A percentile compares a stretch with the other conserved stretches of the same genome.
Conservation (phyloP, 2,888 invertebrate species). For the Osmoderma eremita region DNA sequence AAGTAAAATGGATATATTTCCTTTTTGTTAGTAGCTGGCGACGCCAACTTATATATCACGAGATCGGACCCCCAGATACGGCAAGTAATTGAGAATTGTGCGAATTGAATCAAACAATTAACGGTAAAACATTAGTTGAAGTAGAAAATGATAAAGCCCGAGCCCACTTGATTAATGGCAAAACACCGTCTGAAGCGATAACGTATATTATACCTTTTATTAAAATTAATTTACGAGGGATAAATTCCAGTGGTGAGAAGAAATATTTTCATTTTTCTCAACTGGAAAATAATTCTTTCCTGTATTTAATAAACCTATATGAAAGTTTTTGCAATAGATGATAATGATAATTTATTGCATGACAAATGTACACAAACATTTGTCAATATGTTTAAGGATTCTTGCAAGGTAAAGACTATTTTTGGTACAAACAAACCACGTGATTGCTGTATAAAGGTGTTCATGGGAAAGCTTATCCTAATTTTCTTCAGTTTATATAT, state of each 20-base stretch:
- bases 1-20: slow-evolving; percentile 64
- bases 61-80: slow-evolving; percentile 58
- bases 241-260: too few species aligned
- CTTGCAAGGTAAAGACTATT: too few species aligned
- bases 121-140: slow-evolving; percentile 52
- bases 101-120: slow-evolving; percentile 60
- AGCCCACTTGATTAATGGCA: slow-evolving; percentile 27
- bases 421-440: too few species aligned
- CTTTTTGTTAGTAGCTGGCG: slow-evolving; percentile 58
- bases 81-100: slow-evolving; percentile 58
- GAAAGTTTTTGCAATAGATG: too few species aligned
- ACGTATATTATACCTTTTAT: slow-evolving; percentile 27
- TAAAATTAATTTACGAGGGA: slow-evolving; percentile 23
- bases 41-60: slow-evolving; percentile 59
- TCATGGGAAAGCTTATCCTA: too few species aligned
- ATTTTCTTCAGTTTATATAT: too few species aligned
- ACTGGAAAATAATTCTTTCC: neutral
- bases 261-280: too few species aligned
- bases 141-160: slow-evolving; percentile 35
- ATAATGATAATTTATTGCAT: too few species aligned
- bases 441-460: too few species aligned
- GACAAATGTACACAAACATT: too few species aligned
- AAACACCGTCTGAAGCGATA: slow-evolving; percentile 26
- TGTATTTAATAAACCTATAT: too few species aligned
- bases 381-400: too few species aligned